A percentile compares a stretch with the other conserved stretches of the same genome.
These are phyloP conservation scores for Chloebia gouldiae DNA, from an alignment of 2,113 vertebrate species.

Conservation along the genomic window DNA sequence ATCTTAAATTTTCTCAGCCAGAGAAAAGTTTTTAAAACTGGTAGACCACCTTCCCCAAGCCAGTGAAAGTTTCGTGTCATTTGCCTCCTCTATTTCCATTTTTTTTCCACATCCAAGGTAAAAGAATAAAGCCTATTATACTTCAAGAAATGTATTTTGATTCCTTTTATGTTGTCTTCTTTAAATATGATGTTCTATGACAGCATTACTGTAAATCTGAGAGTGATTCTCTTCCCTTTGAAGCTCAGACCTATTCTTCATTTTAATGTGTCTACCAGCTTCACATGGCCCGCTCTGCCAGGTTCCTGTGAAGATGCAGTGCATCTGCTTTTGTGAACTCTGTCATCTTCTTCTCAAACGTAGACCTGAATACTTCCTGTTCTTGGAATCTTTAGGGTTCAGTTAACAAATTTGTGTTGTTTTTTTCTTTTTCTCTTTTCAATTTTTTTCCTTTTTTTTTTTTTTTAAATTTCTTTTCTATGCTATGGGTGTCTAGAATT, in stretches of 20 bases:
- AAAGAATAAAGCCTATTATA: slow-evolving; percentile 49
- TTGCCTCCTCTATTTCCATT: background rate
- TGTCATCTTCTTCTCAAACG: slow-evolving; percentile 12
- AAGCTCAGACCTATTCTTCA: slow-evolving; percentile 47
- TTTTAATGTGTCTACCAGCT: slow-evolving; percentile 40
- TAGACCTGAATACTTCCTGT: background rate
- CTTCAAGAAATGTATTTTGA: slow-evolving; percentile 36
- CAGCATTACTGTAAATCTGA: slow-evolving; percentile 42
- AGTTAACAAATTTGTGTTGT: background rate
- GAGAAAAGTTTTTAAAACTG: slow-evolving; percentile 35
- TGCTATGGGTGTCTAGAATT: background rate
- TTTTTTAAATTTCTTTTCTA: fast-evolving
- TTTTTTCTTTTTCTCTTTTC: background rate
- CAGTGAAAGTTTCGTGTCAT: background rate
- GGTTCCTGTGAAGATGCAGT: slow-evolving; percentile 34
- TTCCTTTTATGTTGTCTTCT: slow-evolving; percentile 42
- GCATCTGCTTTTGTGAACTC: slow-evolving; percentile 15
- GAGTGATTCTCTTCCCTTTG: slow-evolving; percentile 35
- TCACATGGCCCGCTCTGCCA: background rate
- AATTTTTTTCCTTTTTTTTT: no score
- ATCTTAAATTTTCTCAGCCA: slow-evolving; percentile 46
- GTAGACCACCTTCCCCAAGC: slow-evolving; percentile 3
- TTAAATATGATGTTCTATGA: slow-evolving; percentile 41
- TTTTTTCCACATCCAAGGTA: background rate
- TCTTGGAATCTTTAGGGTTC: background rate